Evolutionary conservation across 2,888 invertebrate species (phyloP), one percentile per base, ranked within the genome.

Genomic region (Silvanus unidentatus): DNA sequence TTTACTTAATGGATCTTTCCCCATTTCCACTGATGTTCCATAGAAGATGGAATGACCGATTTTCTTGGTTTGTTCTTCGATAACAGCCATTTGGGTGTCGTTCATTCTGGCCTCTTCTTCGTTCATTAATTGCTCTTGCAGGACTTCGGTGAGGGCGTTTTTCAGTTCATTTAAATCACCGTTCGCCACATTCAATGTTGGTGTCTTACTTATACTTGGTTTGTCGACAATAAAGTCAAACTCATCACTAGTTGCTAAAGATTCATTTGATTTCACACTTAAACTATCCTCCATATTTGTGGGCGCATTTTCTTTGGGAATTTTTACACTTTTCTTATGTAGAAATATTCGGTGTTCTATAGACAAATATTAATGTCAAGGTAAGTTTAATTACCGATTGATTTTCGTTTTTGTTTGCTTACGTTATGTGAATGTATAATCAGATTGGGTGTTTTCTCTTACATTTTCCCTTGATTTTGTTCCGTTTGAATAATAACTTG

Each of bases 211-310:
- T 14, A 60, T 59, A 16, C 69, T 75, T 8, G 71, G 69, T 58
- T 75, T 76, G 42, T 78, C 78, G 53, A 75, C 78, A 49, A 84
- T 76, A 63, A 84, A 78, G 68, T 83, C 84, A 71, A 80, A 84
- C 67, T 84, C 84, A 60, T 84, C 84, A 64, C 81, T 82, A 45
- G 81, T 81, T 49, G 81, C 79, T 65, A 80, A 74, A 49, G 84
- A 84, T 73, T 84, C 84, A 68, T 79, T 77, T 49, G 84, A 84
- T 72, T 81, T 81, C 43, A 80, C 77, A 66, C 82, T 82, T 62
- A 80, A 70, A 68, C 76, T 78, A 76, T 80, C 80, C 77, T 80
- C 81, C 81, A 81, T 81, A 70, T 3, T 22, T 22, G 4, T 22
- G 22, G 22, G 3, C 22, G 22, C 22, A 22, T 22, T 22, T 22